A percentile compares a stretch with the other conserved stretches of the same genome.
Evolutionary conservation across 2,113 vertebrate species (phyloP).

Genomic region (Hyaena hyaena): DNA sequence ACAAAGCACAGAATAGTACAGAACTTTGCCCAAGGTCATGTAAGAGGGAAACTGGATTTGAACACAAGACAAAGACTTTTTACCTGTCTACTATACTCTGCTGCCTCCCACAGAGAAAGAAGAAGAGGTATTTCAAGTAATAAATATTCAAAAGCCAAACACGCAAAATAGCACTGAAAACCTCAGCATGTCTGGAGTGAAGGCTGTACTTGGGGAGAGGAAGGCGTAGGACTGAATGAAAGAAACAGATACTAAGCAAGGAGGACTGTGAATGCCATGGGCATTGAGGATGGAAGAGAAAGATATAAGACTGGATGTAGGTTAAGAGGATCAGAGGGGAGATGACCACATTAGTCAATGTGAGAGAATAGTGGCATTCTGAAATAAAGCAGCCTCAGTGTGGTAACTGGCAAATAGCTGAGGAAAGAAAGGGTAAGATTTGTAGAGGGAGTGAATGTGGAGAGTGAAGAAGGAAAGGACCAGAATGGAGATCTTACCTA

Average conservation of each 20-base stretch:
- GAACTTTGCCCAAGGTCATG: background rate
- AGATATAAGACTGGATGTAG: background rate
- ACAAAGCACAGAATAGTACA: background rate
- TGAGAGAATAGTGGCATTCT: background rate
- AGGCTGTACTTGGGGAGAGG: background rate
- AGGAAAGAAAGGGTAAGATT: background rate
- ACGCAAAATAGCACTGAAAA: background rate
- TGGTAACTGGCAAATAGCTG: too few species aligned
- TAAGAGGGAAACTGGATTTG: background rate
- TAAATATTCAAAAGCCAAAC: background rate
- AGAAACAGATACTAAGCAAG: background rate
- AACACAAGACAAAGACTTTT: background rate
- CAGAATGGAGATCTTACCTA: background rate
- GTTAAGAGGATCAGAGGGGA: background rate
- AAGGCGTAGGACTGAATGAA: background rate
- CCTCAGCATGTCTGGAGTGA: background rate
- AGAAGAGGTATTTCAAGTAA: background rate
- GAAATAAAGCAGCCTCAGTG: background rate
- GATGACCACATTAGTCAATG: background rate
- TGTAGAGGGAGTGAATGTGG: background rate
- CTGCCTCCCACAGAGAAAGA: background rate
- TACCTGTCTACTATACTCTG: background rate
- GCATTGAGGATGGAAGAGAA: background rate
- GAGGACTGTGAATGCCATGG: fast-evolving
- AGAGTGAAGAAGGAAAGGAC: background rate